Conservation (phyloP, 1,140 invertebrate species). For the Manduca sexta region DNA sequence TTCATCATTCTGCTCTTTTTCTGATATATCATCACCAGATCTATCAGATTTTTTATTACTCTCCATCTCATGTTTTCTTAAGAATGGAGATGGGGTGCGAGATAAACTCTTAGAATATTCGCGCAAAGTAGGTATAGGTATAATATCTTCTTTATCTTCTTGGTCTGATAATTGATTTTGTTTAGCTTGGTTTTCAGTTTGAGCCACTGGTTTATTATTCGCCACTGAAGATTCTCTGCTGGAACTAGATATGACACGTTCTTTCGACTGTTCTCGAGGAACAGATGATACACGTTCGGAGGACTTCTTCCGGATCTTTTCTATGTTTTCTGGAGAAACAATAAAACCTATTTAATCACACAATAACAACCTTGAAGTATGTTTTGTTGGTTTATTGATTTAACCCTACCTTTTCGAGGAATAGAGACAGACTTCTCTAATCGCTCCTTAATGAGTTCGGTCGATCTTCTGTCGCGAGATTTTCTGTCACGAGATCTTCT, state of each 20-base stretch:
- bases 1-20: conserved; percentile 56
- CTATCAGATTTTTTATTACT: conserved; percentile 64
- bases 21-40: conserved; percentile 54
- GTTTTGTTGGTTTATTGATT: too few relatives aligned
- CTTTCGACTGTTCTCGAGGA: conserved; percentile 51
- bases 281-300: conserved; percentile 38
- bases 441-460: conserved; percentile 61
- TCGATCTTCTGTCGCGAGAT: conserved; percentile 59
- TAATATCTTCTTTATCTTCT: conserved; percentile 56
- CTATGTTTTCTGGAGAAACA: conserved; percentile 46
- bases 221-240: conserved; percentile 68
- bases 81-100: conserved; percentile 85
- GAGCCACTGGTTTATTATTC: conserved; percentile 36
- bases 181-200: conserved; percentile 42
- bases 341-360: neutral
- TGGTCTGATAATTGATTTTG: conserved; percentile 62
- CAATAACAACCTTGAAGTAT: neutral
- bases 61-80: conserved; percentile 83
- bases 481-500: conserved; percentile 58
- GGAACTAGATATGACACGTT: conserved; percentile 55
- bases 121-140: conserved; percentile 44
- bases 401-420: conserved; percentile 59
- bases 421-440: conserved; percentile 66
- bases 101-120: conserved; percentile 82
- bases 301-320: conserved; percentile 49